Conservation (phyloP, 2,797 vertebrate genomes). For the Thalassophryne amazonica region DNA sequence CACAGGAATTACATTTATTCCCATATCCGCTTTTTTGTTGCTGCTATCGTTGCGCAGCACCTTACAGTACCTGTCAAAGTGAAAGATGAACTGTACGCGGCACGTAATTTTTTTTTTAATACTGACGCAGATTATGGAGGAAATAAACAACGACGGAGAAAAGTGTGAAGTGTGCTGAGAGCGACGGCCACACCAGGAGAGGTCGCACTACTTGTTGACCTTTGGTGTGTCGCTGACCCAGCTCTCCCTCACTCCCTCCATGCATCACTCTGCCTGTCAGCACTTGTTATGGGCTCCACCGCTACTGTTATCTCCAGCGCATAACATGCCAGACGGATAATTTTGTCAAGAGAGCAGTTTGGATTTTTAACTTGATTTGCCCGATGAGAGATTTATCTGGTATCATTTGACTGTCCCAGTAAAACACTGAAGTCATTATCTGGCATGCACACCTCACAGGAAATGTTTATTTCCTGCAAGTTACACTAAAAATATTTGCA, state of each 20-base stretch:
- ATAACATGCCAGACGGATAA: conserved; percentile 15
- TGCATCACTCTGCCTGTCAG: conserved; percentile 64
- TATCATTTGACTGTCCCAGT: conserved; percentile 1
- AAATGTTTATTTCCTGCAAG: conserved; percentile 13
- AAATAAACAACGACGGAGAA: conserved; percentile 6
- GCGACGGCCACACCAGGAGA: conserved; percentile 67
- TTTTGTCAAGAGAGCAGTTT: conserved; percentile 14
- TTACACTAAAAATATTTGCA: too few species aligned
- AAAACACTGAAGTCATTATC: conserved; percentile 18
- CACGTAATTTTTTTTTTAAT: conserved; percentile 45
- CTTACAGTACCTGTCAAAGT: conserved; percentile 46
- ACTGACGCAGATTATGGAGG: conserved; percentile 11
- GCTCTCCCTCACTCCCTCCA: conserved; percentile 34
- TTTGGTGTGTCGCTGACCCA: conserved; percentile 34
- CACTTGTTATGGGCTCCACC: conserved; percentile 31
- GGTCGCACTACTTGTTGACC: conserved; percentile 65
- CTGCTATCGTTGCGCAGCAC: conserved; percentile 52
- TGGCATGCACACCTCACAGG: background rate
- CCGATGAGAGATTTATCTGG: conserved; percentile 43
- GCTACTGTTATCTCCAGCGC: conserved; percentile 33
- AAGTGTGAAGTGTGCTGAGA: conserved; percentile 13
- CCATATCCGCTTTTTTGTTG: conserved; percentile 40
- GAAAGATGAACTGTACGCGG: conserved; percentile 36
- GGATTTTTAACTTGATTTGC: conserved; percentile 31
- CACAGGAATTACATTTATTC: conserved; percentile 50